Base-by-base conservation (phyloP, 2,888 invertebrate species). In the Sinodicranocentrus sp. region DNA sequence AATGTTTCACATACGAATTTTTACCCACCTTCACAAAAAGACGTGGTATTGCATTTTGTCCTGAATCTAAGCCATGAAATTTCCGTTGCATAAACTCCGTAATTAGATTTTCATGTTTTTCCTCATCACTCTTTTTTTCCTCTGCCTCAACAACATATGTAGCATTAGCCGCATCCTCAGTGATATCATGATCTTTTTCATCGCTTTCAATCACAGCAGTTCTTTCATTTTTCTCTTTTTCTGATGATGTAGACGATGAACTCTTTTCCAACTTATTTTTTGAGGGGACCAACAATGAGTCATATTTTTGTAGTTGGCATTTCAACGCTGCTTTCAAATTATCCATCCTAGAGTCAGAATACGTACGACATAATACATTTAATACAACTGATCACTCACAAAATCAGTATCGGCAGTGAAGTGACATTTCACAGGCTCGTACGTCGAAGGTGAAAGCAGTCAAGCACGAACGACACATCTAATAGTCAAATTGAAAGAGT, bases 11-110 rank as follows among this genome's bases (percentile, higher is more conserved):
- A n/a, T n/a, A n/a, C n/a, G n/a, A n/a, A 59, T 59, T 39, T 21
- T 39, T 17, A 17, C 17, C 52, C 2, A 78, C 77, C 59, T 70
- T 71, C 0, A 79, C 79, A 71, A 79, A 79, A 0, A 79, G 63
- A 1, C 43, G 61, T 17, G 79, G 79, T 10, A 70, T 43, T 1
- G 21, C 33, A 17, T 10, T 23, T 2, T 33, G 15, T 5, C 44
- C 23, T 19, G 23, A 5, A 28, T 19, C 63, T 43, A 68, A 26
- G 0, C 61, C 21, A 10, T 70, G 63, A 61, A 71, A 63, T 21
- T 52, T 79, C 5, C 19, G 13, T 33, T 43, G 15, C 33, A 79
- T 17, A 39, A 28, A 80, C 25, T 80, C 63, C 17, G 65, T 25
- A 28, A 80, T n/a, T 13, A 80, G 39, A 15, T 57, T 65, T 13